Conservation (phyloP, 2,797 vertebrate species). For the Vipera ursinii region DNA sequence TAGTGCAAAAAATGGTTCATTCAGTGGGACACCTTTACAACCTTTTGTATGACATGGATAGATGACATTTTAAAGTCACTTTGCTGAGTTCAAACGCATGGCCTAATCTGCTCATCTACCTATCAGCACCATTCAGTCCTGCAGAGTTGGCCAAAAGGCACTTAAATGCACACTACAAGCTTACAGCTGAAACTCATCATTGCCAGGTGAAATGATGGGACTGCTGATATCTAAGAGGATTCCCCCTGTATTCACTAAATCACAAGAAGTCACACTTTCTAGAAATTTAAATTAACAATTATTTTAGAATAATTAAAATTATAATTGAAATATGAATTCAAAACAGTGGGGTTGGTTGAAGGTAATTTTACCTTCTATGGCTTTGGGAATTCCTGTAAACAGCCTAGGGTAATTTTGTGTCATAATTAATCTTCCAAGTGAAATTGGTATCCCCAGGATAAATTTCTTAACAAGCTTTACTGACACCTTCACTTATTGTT, state of each 20-base stretch:
- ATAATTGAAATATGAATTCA: background rate
- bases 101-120: background rate
- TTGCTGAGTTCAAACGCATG: background rate
- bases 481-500: constrained; percentile 40
- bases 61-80: background rate
- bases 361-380: background rate
- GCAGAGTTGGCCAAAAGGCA: background rate
- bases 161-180: background rate
- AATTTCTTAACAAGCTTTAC: constrained; percentile 45
- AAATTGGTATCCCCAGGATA: constrained; percentile 40
- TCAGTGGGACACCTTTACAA: background rate
- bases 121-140: background rate
- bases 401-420: constrained; percentile 41
- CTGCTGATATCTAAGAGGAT: background rate
- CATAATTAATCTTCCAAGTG: constrained; percentile 44
- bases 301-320: background rate
- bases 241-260: background rate
- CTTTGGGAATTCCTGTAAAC: constrained; percentile 39
- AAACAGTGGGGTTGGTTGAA: background rate
- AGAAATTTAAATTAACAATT: background rate
- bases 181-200: background rate
- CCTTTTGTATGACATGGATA: background rate
- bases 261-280: background rate
- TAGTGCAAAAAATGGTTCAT: background rate
- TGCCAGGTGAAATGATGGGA: background rate